Base-by-base conservation (phyloP, 2,113 vertebrate genomes). In the Ciconia stormi region DNA sequence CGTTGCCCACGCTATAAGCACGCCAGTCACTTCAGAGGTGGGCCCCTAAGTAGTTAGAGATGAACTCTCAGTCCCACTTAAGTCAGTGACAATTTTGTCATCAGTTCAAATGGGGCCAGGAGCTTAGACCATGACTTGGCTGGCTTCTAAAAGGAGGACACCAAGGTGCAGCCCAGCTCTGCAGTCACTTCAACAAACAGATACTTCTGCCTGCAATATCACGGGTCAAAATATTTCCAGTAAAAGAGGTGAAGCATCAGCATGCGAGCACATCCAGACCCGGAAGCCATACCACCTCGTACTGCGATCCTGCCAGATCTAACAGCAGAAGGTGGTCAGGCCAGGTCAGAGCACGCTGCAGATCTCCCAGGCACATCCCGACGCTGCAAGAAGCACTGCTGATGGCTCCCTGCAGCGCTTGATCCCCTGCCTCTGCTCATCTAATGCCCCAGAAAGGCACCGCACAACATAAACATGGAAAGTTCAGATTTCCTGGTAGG, bases 341-440 rank as follows among this genome's bases (percentile, higher is more conserved):
- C n/a, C 3, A 3, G 29, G 46, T 82, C 56, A 55, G 47, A 71
- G 55, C 0, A 0, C 47, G 59, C 63, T n/a, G 47, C 59, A 77
- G 49, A n/a, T 38, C 23, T 38, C 55, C 76, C 89, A 30, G 44
- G 52, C 20, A 70, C 50, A 46, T 13, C 82, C 40, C 30, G 22
- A 14, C 2, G 1, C 56, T 6, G 1, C 23, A 20, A 8, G 13
- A 25, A 27, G 29, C 0, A 0, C n/a, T 11, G 18, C 52, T 25
- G 42, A 34, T 0, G 0, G 56, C 38, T 78, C 81, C 73, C 21
- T 23, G 36, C n/a, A 65, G 15, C 7, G 7, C 21, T 13, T 23
- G 6, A 12, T 23, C 30, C 42, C 6, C 52, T 5, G 1, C 20
- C 21, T 42, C 63, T 8, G 6, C 22, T 29, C 32, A 21, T 9